Conservation (phyloP, 1,140 invertebrate genomes). For the Physella acuta region DNA sequence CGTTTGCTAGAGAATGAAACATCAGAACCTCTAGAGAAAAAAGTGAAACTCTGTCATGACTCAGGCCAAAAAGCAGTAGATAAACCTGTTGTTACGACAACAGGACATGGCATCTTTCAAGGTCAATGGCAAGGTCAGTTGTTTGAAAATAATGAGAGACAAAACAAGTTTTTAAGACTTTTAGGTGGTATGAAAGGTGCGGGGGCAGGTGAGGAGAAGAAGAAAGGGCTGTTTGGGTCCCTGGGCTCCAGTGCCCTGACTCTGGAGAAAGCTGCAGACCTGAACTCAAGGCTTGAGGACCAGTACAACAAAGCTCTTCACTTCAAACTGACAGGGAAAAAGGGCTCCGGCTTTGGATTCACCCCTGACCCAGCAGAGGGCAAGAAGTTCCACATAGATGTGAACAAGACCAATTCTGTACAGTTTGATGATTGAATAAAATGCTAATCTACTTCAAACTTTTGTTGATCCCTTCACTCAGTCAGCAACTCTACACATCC, state of each 20-base stretch:
- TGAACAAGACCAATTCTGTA: conserved; percentile 31
- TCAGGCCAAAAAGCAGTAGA: too few species aligned
- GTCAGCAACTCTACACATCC: too few species aligned
- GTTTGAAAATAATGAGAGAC: conserved; percentile 34
- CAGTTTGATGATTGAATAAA: conserved; percentile 42
- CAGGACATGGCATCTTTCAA: too few species aligned
- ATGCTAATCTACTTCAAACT: too few species aligned
- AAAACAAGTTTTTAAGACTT: conserved; percentile 42
- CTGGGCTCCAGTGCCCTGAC: conserved; percentile 35
- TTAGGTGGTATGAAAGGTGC: conserved; percentile 41
- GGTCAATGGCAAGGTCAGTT: conserved; percentile 39
- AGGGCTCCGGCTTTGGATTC: conserved; percentile 41
- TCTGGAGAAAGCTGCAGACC: conserved; percentile 22
- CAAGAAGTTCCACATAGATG: conserved; percentile 47
- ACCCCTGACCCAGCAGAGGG: conserved; percentile 36
- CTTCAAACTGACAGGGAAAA: conserved; percentile 30
- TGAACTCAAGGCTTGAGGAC: conserved; percentile 35
- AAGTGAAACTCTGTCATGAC: too few species aligned
- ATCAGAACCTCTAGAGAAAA: too few species aligned
- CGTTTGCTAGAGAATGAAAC: too few species aligned
- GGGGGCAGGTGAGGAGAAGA: not conserved
- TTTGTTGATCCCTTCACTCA: too few species aligned
- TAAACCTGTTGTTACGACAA: too few species aligned
- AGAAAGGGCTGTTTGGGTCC: conserved; percentile 32
- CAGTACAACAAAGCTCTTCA: conserved; percentile 41